phyloP scores from a whole-genome alignment of 2,797 vertebrate species.

The Chrysocyon brachyurus region DNA sequence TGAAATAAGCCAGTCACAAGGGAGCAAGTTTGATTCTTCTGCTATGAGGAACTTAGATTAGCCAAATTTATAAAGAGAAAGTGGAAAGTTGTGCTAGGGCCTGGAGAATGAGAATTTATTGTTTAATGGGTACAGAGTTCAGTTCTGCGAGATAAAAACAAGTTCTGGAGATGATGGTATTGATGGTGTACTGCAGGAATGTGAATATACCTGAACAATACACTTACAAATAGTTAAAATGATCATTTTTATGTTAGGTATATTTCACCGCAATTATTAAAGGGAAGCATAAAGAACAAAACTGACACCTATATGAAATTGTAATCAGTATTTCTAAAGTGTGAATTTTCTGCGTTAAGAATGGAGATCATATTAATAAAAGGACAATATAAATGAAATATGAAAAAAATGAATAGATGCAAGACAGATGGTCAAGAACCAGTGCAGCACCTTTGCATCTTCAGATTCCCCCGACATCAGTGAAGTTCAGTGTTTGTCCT shows the following conservation, averaged over 20 bases:
- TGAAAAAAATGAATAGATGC: too few relatives aligned
- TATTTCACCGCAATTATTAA: neutral
- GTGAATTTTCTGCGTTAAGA: neutral
- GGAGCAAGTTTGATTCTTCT: neutral
- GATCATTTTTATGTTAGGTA: neutral
- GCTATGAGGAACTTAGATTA: neutral
- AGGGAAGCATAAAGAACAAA: neutral
- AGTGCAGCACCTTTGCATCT: neutral
- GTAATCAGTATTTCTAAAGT: neutral
- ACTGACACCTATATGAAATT: neutral
- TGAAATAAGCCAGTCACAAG: neutral
- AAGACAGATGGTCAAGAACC: neutral
- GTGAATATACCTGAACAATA: neutral
- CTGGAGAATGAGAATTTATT: neutral
- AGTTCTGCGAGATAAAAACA: neutral
- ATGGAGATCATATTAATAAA: neutral
- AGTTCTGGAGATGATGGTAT: neutral
- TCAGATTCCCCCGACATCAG: neutral
- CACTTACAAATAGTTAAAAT: neutral
- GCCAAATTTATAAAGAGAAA: neutral
- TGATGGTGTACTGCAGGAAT: too few relatives aligned
- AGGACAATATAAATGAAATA: neutral
- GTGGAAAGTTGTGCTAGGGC: neutral
- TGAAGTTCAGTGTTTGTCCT: neutral
- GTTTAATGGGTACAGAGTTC: neutral